A percentile compares a stretch with the other conserved stretches of the same genome.
These are phyloP conservation scores for Sinohyriopsis cumingii DNA, from an alignment of 2,888 invertebrate genomes.

Conservation along the genomic window DNA sequence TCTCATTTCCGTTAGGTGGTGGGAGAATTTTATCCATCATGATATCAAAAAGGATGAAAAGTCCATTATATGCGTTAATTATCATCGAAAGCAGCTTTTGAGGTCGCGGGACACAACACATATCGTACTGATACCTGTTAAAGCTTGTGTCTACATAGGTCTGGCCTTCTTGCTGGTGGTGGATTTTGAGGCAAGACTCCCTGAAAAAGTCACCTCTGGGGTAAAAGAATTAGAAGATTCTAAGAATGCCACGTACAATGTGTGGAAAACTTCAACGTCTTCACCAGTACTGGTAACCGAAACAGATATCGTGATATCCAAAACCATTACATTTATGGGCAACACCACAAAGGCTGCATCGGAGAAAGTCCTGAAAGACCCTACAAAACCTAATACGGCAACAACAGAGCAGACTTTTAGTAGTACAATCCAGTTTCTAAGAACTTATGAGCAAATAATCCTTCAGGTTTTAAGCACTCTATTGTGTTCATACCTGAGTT, in stretches of 20 bases:
- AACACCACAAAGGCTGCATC: too few species aligned
- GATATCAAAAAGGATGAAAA: neutral
- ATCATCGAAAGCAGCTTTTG: too few species aligned
- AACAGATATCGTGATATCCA: too few species aligned
- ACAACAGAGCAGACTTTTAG: neutral
- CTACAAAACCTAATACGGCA: neutral
- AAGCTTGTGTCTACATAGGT: too few species aligned
- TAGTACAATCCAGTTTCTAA: constrained; percentile 4
- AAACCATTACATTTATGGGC: too few species aligned
- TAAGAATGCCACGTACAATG: too few species aligned
- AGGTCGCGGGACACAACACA: too few species aligned
- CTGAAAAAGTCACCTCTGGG: neutral
- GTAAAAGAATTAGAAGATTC: too few species aligned
- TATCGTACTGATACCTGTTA: too few species aligned
- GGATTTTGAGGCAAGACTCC: neutral
- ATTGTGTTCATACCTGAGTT: constrained; percentile 64
- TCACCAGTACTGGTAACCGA: too few species aligned
- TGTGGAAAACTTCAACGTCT: too few species aligned
- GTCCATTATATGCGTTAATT: neutral
- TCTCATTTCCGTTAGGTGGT: constrained; percentile 93
- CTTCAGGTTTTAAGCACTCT: constrained; percentile 24
- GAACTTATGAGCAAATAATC: constrained; percentile 27
- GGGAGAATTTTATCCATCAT: constrained; percentile 85
- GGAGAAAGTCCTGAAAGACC: neutral
- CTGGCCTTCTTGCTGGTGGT: too few species aligned